Percentiles rank a stretch among this genome's conserved stretches.
Evolutionary conservation across 2,888 invertebrate genomes (phyloP).

Genomic region (Ectemnius cavifrons): DNA sequence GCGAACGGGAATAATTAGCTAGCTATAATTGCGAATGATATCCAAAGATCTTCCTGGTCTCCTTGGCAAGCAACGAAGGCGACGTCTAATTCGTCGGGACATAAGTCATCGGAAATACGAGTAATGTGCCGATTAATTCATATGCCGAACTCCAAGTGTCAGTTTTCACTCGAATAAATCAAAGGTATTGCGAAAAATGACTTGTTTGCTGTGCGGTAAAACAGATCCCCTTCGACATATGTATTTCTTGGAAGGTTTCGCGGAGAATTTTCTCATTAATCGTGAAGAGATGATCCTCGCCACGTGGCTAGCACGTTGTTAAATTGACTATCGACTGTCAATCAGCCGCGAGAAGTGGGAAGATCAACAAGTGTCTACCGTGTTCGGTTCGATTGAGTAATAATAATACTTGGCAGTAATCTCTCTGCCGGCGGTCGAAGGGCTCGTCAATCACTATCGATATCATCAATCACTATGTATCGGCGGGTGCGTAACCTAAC

Average conservation of each 20-base stretch:
- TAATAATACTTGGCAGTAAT: constrained; percentile 60
- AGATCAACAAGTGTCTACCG: constrained; percentile 49
- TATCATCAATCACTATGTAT: not conserved
- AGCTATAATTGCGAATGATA: constrained; percentile 15
- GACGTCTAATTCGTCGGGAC: constrained; percentile 36
- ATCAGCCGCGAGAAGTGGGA: constrained; percentile 18
- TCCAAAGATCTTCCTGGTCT: not conserved
- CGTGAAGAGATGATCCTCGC: too few relatives aligned
- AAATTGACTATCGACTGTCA: too few relatives aligned
- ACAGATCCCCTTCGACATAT: too few relatives aligned
- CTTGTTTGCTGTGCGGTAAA: too few relatives aligned
- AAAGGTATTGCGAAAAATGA: not conserved
- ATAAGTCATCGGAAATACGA: constrained; percentile 21
- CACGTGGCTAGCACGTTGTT: constrained; percentile 35
- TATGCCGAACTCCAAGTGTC: not conserved
- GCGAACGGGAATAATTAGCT: not conserved
- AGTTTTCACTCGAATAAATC: constrained; percentile 8
- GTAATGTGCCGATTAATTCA: constrained; percentile 28
- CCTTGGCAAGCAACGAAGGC: constrained; percentile 40
- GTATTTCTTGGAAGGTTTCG: too few relatives aligned
- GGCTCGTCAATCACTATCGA: constrained; percentile 26
- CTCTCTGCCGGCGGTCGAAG: constrained; percentile 4
- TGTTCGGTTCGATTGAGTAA: constrained; percentile 44
- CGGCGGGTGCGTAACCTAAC: not conserved
- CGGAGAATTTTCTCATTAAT: too few relatives aligned